Evolutionary conservation across 2,113 vertebrate genomes (phyloP), one percentile per base, ranked within the genome.

Genomic region (Cinclus cinclus): DNA sequence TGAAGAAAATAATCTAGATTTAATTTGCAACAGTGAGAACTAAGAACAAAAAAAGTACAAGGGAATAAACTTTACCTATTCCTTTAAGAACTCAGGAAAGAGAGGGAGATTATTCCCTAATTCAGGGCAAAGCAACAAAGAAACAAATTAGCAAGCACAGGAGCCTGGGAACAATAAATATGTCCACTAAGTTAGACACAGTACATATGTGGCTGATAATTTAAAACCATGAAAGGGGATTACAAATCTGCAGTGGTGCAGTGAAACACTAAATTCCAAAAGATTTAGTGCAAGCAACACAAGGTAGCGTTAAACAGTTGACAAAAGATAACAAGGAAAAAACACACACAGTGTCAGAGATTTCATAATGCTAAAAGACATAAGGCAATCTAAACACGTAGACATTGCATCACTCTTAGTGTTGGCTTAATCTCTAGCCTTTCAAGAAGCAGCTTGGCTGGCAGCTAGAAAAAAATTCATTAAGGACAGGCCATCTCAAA

Each of bases 101-200:
- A 55, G 22, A 79, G 35, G 14, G 28, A 6, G 21, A 56, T 59
- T 69, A 74, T 82, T 94, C 46, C 56, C 56, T 81, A 88, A 89
- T 52, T 74, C 46, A 78, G 83, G 44, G 50, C 33, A 90, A 95
- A 90, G 91, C 53, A 91, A 94, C 87, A 92, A 95, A 69, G 78
- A 94, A 96, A 95, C 44, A 75, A 95, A 96, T 95, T 90, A 95
- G 71, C 68, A 87, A 88, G 63, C 75, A 88, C 19, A n/a, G 58
- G 69, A 85, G 55, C 50, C 19, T 2, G 35, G 65, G 89, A 95
- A 83, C 82, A 83, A 94, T 87, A 95, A 91, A 85, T 92, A 83
- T 1, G 1, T 62, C 84, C 84, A 70, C 30, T 31, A 83, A 94
- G 27, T 90, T 89, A 95, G 90, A 76, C 59, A 85, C 33, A 62